Evolutionary conservation across 1,140 invertebrate species (phyloP), one percentile per base, ranked within the genome.

Genomic region (Nomia melanderi): DNA sequence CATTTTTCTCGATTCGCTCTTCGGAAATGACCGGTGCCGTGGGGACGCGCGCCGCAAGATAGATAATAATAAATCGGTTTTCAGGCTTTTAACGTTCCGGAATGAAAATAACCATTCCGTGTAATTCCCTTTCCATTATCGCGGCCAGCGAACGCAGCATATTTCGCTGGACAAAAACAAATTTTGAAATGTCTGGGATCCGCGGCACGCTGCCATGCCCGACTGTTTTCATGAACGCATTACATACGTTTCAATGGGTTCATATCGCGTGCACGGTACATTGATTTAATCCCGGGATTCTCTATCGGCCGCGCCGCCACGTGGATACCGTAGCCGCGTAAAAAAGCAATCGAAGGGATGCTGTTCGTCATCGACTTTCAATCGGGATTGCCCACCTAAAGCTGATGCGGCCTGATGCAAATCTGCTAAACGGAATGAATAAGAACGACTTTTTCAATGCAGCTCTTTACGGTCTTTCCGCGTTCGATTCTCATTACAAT

Each of bases 281-380:
- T 84, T 84, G 83, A 84, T 84, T 84, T 84, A 84, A 84, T 84
- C 83, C 82, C 60, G 7, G 39, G 78, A 78, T 84, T 78, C 82
- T 81, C 74, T 78, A 71, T 81, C 76, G 72, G 53, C 56, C 56
- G 27, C 47, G 44, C 60, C 64, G 50, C 8, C 66, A 60, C 29
- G 70, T 25, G 11, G 23, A 39, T 77, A 73, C 50, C 47, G 47
- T 50, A n/a, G 33, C 39, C 62, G 47, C 53, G 54, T 54, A 73
- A 83, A 80, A 83, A 81, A 78, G 36, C 74, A 57, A 84, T 84
- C 59, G 56, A 41, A 62, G 44, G 41, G 53, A 60, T 20, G 70
- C 39, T 78, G 77, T 77, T 81, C 83, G 63, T 84, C 79, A 70
- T 74, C 66, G 56, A 77, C 73, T 66, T 84, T 81, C 78, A 78